Base-by-base conservation (phyloP, 1,140 invertebrate species). In the Drosophila repletoides region DNA sequence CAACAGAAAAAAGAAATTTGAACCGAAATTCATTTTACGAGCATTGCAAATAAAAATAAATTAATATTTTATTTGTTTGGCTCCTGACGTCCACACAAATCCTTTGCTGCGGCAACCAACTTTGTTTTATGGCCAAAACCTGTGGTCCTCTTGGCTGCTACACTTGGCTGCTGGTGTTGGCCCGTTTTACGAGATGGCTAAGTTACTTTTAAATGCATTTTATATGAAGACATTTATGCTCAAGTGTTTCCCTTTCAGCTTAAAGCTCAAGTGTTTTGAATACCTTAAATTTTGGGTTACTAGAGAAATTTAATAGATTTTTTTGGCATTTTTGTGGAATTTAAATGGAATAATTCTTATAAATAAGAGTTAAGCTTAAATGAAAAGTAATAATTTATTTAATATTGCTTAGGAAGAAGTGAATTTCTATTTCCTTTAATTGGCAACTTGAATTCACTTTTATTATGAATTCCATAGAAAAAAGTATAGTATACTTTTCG, bases 41-140 rank as follows among this genome's bases (percentile, higher is more conserved):
- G 31, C 41, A 60, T 26, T 71, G 38, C 53, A 76, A 72, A 66
- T 53, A 68, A 52, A 72, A 76, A 64, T 81, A 72, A 76, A 81
- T 80, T 80, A 83, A 81, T 83, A 83, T 80, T 80, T 76, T 40
- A 80, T 75, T 60, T 55, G 48, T 55, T 71, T 73, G 65, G 22
- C 40, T 4, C 1, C 33, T 40, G 36, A 22, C 24, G 12, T 17
- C 19, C 38, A 34, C 21, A 24, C 9, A 55, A 55, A 56, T 56
- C 41, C 60, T 49, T 51, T 36, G 15, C 56, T 38, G 21, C 3
- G 15, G 19, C 59, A 43, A 60, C 52, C 33, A 70, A 72, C 70
- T 66, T 59, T 76, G 63, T 81, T 80, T 81, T 80, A 80, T 68
- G 77, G 26, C 58, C 76, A 49, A 43, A 10, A n/a, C n/a, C 63